phyloP scores from a whole-genome alignment of 53 echinoderm and acorn worm genomes.

The Paracentrotus lividus region DNA sequence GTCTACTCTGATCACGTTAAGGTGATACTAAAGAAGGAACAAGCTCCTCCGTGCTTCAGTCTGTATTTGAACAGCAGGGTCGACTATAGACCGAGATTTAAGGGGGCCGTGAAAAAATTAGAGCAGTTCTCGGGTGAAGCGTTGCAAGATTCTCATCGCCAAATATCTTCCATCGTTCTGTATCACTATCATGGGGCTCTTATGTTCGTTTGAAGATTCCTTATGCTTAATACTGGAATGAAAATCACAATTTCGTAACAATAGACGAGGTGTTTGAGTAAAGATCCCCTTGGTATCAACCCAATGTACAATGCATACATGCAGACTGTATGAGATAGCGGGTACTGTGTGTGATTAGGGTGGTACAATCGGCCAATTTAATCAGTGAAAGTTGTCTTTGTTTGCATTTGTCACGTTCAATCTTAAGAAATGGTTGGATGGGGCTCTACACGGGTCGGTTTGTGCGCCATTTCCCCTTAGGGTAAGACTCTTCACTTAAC shows the following conservation, averaged over 20 bases:
- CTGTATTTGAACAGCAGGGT: conserved; percentile 59
- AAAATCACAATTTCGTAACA: conserved; percentile 33
- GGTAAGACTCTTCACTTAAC: not conserved
- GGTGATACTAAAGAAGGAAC: conserved; percentile 26
- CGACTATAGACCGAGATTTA: not conserved
- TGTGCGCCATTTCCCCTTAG: not conserved
- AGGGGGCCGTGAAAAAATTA: conserved; percentile 43
- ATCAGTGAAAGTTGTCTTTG: conserved; percentile 50
- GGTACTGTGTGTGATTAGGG: conserved; percentile 9
- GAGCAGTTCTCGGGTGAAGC: conserved; percentile 34
- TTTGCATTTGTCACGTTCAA: conserved; percentile 32
- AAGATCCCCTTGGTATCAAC: not conserved
- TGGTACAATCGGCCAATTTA: conserved; percentile 41
- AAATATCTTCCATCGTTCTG: not conserved
- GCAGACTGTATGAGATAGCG: not conserved
- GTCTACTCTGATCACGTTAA: conserved; percentile 4
- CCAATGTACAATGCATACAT: conserved; percentile 39
- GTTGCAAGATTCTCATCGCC: not conserved
- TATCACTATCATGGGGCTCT: conserved; percentile 2
- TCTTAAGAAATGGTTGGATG: conserved; percentile 11
- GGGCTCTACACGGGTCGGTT: not conserved
- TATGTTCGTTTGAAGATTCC: conserved; percentile 1
- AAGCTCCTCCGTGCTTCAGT: not conserved
- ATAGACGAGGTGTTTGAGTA: not conserved
- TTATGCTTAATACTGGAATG: conserved; percentile 1